phyloP scores from a whole-genome alignment of 2,113 vertebrate genomes.

The Ammodytes marinus region DNA sequence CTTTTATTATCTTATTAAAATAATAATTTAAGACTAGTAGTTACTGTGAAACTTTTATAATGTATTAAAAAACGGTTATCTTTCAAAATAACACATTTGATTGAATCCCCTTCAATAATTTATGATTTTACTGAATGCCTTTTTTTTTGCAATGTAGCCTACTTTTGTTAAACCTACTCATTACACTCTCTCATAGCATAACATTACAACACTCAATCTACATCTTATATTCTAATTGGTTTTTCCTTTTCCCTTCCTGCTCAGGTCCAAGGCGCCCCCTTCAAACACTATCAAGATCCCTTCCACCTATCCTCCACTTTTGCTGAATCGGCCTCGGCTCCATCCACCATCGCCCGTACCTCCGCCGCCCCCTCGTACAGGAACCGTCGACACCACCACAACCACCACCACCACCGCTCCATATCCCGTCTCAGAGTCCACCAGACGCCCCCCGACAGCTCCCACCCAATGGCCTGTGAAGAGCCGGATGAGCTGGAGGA shows the following conservation, averaged over 20 bases:
- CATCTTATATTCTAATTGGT: neutral
- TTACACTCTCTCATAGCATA: no score
- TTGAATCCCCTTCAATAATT: no score
- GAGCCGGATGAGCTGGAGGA: constrained; percentile 63
- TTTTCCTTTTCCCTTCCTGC: constrained; percentile 28
- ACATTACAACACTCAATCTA: no score
- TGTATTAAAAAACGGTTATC: no score
- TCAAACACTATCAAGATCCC: constrained; percentile 71
- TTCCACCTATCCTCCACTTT: constrained; percentile 7
- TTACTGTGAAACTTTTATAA: no score
- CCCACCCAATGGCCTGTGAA: constrained; percentile 64
- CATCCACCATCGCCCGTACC: constrained; percentile 53
- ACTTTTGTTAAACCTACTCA: no score
- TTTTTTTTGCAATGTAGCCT: no score
- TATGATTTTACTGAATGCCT: no score
- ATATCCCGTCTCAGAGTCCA: constrained; percentile 54
- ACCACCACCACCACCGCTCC: constrained; percentile 65
- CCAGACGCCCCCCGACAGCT: constrained; percentile 66
- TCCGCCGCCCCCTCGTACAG: constrained; percentile 57
- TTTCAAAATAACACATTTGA: no score
- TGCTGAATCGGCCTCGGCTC: constrained; percentile 55
- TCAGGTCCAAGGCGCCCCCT: constrained; percentile 85
- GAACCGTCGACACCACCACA: constrained; percentile 65
- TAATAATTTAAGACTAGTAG: no score
- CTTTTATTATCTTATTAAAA: no score